A percentile compares a stretch with the other conserved stretches of the same genome.
Evolutionary conservation across 1,140 invertebrate species (phyloP).

Genomic region (Marisa cornuarietis): DNA sequence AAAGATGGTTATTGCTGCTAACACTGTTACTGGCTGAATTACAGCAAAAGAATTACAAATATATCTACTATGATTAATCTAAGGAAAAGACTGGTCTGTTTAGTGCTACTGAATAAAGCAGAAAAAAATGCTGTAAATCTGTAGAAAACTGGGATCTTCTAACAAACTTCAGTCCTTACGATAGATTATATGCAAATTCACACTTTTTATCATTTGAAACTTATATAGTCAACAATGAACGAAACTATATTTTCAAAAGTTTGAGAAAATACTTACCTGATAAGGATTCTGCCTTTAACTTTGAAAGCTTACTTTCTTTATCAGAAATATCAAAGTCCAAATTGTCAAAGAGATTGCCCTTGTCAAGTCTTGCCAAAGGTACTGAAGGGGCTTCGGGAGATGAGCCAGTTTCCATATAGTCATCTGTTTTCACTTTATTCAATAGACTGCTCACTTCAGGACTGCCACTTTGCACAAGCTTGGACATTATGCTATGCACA

Average conservation of each 20-base stretch:
- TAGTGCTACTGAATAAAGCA: not conserved
- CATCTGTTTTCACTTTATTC: slow-evolving; percentile 18
- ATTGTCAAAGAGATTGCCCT: slow-evolving; percentile 43
- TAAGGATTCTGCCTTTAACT: not conserved
- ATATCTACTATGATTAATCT: too few species aligned
- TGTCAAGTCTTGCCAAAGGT: not conserved
- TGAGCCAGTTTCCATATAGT: not conserved
- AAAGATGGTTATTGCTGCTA: too few species aligned
- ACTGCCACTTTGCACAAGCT: slow-evolving; percentile 27
- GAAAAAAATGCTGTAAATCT: not conserved
- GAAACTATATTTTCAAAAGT: not conserved
- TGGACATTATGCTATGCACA: slow-evolving; percentile 40
- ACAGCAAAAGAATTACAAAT: too few species aligned
- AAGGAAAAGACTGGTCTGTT: too few species aligned
- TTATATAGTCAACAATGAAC: not conserved
- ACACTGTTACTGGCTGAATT: too few species aligned
- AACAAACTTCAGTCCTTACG: not conserved
- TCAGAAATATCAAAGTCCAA: slow-evolving; percentile 18
- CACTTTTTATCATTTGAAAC: not conserved
- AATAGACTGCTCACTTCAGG: slow-evolving; percentile 24
- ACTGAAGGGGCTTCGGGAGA: not conserved
- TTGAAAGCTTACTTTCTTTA: not conserved
- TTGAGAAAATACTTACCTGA: not conserved
- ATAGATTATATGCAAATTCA: too few species aligned
- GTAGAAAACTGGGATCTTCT: too few species aligned